phyloP scores from a whole-genome alignment of 30 jellyfish, hydroid and myxozoan species.

The Chrysaora quinquecirrha region DNA sequence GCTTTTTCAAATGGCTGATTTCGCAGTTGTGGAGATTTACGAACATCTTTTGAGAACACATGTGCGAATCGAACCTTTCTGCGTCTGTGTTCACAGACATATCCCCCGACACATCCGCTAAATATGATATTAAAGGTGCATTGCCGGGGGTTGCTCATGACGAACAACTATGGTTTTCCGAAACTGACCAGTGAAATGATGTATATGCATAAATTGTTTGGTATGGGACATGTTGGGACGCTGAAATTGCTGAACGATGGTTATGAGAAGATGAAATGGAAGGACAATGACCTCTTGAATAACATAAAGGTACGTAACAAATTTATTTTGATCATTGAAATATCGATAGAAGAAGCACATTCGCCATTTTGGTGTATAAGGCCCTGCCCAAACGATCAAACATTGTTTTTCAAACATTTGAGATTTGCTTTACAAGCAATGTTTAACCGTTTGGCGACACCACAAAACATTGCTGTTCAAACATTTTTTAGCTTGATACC shows the following conservation, averaged over 20 bases:
- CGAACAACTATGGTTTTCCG: slow-evolving; percentile 77
- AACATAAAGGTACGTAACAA: slow-evolving; percentile 60
- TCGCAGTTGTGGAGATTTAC: slow-evolving; percentile 80
- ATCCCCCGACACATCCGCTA: slow-evolving; percentile 80
- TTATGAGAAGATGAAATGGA: slow-evolving; percentile 77
- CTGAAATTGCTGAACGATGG: slow-evolving; percentile 64
- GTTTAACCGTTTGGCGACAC: too few relatives aligned
- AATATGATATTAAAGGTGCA: slow-evolving; percentile 56
- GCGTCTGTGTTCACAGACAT: slow-evolving; percentile 82
- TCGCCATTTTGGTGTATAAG: too few relatives aligned
- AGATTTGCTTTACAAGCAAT: too few relatives aligned
- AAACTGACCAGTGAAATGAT: slow-evolving; percentile 54
- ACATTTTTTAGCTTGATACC: too few relatives aligned
- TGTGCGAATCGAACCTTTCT: slow-evolving; percentile 80
- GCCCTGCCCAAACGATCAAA: too few relatives aligned
- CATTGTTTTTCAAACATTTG: too few relatives aligned
- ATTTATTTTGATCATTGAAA: too few relatives aligned
- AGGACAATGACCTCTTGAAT: slow-evolving; percentile 47
- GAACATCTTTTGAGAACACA: slow-evolving; percentile 91
- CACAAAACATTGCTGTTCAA: too few relatives aligned
- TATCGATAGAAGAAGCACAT: too few relatives aligned
- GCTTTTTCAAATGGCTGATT: slow-evolving; percentile 79
- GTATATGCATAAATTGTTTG: slow-evolving; percentile 85
- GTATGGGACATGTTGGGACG: slow-evolving; percentile 92
- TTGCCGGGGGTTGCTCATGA: slow-evolving; percentile 86